Percentiles rank a stretch among this genome's conserved stretches.
These are phyloP conservation scores for Linyphia triangularis DNA, from an alignment of 2,888 invertebrate species.

Conservation along the genomic window DNA sequence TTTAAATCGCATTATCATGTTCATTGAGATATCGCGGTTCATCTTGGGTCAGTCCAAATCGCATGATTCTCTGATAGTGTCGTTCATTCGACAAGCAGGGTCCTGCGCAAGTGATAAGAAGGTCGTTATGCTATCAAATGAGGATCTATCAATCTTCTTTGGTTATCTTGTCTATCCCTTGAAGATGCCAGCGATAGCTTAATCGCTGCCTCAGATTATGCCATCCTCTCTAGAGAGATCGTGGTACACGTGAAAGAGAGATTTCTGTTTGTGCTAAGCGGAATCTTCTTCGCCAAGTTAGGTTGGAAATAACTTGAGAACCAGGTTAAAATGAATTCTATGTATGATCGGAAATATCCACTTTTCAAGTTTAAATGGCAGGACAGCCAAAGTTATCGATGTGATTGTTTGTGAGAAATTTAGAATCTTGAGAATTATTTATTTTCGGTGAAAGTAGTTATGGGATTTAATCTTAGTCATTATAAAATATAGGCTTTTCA, in stretches of 20 bases:
- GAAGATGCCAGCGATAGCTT: not conserved
- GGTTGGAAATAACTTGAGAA: too few relatives aligned
- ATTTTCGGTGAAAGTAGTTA: too few relatives aligned
- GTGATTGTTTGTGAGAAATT: too few relatives aligned
- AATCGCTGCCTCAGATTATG: not conserved
- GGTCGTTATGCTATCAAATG: not conserved
- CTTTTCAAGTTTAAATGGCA: too few relatives aligned
- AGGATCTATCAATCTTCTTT: not conserved
- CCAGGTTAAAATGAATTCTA: too few relatives aligned
- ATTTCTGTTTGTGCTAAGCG: not conserved
- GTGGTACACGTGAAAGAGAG: not conserved
- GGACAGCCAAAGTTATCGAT: too few relatives aligned
- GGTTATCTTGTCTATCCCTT: not conserved
- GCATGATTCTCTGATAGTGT: slow-evolving; percentile 4
- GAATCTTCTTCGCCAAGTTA: too few relatives aligned
- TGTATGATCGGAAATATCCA: too few relatives aligned
- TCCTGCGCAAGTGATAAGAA: not conserved
- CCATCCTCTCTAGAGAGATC: not conserved
- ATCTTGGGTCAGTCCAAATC: slow-evolving; percentile 11
- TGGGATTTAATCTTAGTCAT: too few relatives aligned
- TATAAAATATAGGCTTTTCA: too few relatives aligned
- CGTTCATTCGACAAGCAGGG: not conserved
- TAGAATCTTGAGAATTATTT: too few relatives aligned
- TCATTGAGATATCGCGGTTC: not conserved
- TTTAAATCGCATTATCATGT: not conserved